Conservation (phyloP, 1,140 invertebrate species). For the Halotydeus destructor region DNA sequence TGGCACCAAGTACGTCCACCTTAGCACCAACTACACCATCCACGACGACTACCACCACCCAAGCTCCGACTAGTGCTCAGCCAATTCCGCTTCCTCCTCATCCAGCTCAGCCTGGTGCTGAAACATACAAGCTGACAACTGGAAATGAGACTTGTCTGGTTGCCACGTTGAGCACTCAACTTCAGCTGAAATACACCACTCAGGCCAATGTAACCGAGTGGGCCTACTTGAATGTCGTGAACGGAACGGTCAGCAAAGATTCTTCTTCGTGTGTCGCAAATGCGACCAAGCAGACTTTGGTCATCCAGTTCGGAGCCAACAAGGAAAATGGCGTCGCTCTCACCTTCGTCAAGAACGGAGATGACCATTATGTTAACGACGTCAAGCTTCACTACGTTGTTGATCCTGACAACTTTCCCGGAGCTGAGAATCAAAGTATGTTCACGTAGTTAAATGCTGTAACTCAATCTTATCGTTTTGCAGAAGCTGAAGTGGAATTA, state of each 20-base stretch:
- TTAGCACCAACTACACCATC: background rate
- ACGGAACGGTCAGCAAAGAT: background rate
- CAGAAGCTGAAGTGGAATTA: too few species aligned
- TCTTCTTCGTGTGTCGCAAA: background rate
- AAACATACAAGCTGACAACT: background rate
- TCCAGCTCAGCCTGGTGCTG: too few species aligned
- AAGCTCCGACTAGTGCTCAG: too few species aligned
- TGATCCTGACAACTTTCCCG: too few species aligned
- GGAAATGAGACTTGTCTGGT: slow-evolving; percentile 5
- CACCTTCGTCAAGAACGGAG: slow-evolving; percentile 6
- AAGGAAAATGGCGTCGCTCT: background rate
- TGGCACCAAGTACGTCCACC: slow-evolving; percentile 1
- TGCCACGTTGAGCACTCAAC: background rate
- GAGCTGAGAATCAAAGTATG: too few species aligned
- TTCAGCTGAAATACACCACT: background rate
- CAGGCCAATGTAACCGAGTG: background rate
- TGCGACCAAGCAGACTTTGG: slow-evolving; percentile 1
- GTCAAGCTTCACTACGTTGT: too few species aligned
- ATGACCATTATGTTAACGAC: background rate
- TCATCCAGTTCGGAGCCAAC: background rate
- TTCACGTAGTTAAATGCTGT: too few species aligned
- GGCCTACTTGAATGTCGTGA: background rate
- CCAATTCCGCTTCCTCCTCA: too few species aligned
- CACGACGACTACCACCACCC: background rate
- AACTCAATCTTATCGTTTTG: too few species aligned